phyloP scores from a whole-genome alignment of 2,888 invertebrate species.

The Magallana nippona region DNA sequence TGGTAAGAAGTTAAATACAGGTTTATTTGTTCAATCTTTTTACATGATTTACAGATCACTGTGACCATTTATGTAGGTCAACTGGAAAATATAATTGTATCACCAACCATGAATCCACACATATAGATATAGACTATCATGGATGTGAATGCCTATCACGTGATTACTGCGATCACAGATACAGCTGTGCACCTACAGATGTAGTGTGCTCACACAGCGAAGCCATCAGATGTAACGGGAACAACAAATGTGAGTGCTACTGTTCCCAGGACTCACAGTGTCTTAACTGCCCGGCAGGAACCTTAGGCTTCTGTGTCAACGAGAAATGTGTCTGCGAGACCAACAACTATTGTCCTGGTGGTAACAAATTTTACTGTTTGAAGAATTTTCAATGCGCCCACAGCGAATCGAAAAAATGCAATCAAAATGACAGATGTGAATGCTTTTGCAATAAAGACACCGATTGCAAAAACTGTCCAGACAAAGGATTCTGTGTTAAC shows the following conservation, averaged over 20 bases:
- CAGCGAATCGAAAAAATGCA: neutral
- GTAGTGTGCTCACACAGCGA: neutral
- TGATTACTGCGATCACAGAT: neutral
- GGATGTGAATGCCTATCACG: neutral
- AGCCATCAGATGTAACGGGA: neutral
- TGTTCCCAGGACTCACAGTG: neutral
- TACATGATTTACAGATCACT: too few species aligned
- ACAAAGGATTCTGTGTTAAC: neutral
- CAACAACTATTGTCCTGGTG: neutral
- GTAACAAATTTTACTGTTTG: neutral
- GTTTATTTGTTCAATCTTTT: too few species aligned
- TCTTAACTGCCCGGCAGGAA: neutral
- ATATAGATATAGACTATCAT: neutral
- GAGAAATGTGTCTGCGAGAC: constrained; percentile 3
- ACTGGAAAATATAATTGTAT: too few species aligned
- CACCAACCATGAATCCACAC: neutral
- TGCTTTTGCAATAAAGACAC: neutral
- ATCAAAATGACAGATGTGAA: neutral
- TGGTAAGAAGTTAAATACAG: too few species aligned
- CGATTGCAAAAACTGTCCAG: neutral
- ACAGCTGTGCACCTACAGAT: neutral
- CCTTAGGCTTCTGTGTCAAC: neutral
- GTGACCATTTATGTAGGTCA: too few species aligned
- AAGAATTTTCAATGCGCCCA: neutral
- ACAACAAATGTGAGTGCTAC: constrained; percentile 10